phyloP scores from a whole-genome alignment of 1,140 invertebrate species.

The Calosoma granatense region DNA sequence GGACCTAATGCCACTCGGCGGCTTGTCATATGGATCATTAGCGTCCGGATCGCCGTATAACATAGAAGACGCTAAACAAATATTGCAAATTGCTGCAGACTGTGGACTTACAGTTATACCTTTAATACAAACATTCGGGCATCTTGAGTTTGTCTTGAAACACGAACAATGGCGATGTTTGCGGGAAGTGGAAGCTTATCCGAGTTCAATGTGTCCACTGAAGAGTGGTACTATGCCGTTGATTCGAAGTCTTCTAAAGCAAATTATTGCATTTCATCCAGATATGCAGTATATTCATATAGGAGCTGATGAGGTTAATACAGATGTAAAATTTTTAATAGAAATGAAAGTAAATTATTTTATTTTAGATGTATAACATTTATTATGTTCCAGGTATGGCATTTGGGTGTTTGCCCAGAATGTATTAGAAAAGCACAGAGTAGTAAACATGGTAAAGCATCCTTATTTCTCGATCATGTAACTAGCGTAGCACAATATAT shows the following conservation, averaged over 20 bases:
- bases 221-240: conserved; percentile 56
- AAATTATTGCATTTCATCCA: conserved; percentile 52
- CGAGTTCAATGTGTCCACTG: conserved; percentile 75
- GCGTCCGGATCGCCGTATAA: conserved; percentile 37
- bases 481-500: conserved; percentile 50
- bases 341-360: neutral
- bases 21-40: conserved; percentile 33
- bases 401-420: conserved; percentile 23
- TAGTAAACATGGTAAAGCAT: conserved; percentile 25
- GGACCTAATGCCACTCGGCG: conserved; percentile 51
- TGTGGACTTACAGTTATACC: conserved; percentile 54
- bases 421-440: conserved; percentile 20
- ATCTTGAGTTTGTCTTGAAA: conserved; percentile 84
- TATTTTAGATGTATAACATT: conserved; percentile 8
- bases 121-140: conserved; percentile 92
- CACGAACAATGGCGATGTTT: conserved; percentile 62
- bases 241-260: conserved; percentile 68
- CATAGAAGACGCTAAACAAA: conserved; percentile 34
- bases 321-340: neutral
- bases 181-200: conserved; percentile 63
- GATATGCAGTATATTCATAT: conserved; percentile 64
- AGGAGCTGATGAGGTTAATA: conserved; percentile 64
- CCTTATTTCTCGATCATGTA: conserved; percentile 63
- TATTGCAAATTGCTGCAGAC: conserved; percentile 34
- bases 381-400: conserved; percentile 22